Percentiles rank a stretch among this genome's conserved stretches.
Conservation (phyloP, 2,888 invertebrate genomes). For the Diarsia dahlii region DNA sequence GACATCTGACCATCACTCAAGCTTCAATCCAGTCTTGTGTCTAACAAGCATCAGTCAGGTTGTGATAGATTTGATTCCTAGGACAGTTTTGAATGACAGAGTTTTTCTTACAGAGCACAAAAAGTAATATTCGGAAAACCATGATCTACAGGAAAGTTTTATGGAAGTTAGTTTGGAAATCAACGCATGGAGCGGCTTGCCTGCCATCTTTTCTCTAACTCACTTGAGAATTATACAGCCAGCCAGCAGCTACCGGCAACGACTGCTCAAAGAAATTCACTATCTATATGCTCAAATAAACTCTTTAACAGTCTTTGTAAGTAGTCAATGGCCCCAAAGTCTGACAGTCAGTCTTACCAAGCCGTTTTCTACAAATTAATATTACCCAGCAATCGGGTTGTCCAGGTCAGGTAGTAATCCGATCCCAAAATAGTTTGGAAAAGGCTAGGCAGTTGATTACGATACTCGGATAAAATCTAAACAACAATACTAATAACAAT, state of each 20-base stretch:
- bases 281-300: neutral
- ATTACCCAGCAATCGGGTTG: neutral
- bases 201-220: neutral
- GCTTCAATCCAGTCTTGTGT: constrained; percentile 19
- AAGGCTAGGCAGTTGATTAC: neutral
- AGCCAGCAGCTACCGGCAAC: neutral
- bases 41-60: constrained; percentile 3
- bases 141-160: neutral
- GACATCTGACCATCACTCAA: constrained; percentile 7
- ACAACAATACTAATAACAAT: constrained; percentile 12
- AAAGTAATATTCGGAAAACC: neutral
- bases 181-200: neutral
- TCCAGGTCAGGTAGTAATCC: neutral
- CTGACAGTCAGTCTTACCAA: neutral
- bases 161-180: neutral
- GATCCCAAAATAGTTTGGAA: neutral
- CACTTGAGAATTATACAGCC: neutral
- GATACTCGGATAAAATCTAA: neutral
- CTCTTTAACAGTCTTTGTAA: neutral
- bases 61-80: neutral
- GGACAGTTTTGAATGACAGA: neutral
- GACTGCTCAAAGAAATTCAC: neutral
- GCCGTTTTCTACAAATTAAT: neutral
- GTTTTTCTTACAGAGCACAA: neutral
- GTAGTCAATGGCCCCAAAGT: neutral